These are phyloP conservation scores for Ciconia boyciana DNA, from an alignment of 2,113 vertebrate species.

Conservation along the genomic window DNA sequence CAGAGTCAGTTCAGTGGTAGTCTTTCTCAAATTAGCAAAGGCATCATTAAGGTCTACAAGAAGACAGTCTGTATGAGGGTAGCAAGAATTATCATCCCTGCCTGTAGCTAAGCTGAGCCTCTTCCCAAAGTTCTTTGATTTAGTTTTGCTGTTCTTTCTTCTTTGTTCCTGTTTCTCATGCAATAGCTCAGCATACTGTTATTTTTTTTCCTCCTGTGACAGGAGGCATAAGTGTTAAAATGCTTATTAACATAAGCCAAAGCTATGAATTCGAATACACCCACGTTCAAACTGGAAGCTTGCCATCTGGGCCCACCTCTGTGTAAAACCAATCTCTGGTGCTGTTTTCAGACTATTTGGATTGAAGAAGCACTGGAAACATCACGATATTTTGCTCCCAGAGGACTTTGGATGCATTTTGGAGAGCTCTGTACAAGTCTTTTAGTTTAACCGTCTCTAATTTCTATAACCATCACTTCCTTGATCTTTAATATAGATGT, in stretches of 20 bases:
- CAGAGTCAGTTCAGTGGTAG: background rate
- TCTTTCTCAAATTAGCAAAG: background rate
- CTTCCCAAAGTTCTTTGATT: background rate
- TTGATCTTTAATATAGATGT: background rate
- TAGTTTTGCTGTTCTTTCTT: background rate
- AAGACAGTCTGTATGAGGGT: background rate
- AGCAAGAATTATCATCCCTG: background rate
- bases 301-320: background rate
- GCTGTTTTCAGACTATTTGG: background rate
- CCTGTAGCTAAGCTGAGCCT: background rate
- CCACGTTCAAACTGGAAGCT: background rate
- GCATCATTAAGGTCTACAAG: background rate
- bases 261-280: background rate
- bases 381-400: background rate
- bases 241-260: background rate
- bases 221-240: conserved; percentile 1
- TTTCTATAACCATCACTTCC: background rate
- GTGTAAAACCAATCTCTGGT: background rate
- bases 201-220: background rate
- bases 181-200: background rate
- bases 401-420: background rate
- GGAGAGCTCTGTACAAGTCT: background rate
- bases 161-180: background rate
- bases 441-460: background rate
- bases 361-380: background rate